Conservation (phyloP, 1,140 invertebrate species). For the Cardiocondyla obscurior region DNA sequence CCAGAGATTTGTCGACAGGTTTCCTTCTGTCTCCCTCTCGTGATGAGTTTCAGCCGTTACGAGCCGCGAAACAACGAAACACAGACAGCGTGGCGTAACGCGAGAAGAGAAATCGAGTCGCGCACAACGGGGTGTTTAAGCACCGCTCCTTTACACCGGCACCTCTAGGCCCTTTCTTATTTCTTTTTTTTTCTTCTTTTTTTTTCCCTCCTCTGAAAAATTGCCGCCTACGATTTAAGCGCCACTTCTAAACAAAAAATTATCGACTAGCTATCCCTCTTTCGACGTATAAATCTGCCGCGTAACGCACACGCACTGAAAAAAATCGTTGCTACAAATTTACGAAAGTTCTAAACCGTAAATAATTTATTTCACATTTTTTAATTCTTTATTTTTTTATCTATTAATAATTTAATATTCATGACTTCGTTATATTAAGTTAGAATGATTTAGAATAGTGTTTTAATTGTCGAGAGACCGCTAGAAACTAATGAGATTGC, state of each 20-base stretch:
- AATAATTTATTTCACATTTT: background rate
- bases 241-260: conserved; percentile 60
- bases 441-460: background rate
- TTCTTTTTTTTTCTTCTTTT: too few relatives aligned
- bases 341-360: background rate
- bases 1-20: conserved; percentile 36
- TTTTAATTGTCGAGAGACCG: background rate
- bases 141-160: background rate
- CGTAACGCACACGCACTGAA: background rate
- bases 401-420: too few relatives aligned
- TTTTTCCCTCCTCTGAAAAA: background rate
- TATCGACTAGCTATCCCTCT: conserved; percentile 56
- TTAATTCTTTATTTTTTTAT: too few relatives aligned
- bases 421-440: background rate
- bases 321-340: background rate
- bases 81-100: conserved; percentile 76
- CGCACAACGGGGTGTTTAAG: conserved; percentile 34
- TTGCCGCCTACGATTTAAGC: conserved; percentile 61
- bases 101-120: conserved; percentile 65
- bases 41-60: conserved; percentile 63
- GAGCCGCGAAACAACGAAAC: conserved; percentile 74
- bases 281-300: conserved; percentile 41
- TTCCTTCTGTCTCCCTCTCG: conserved; percentile 15
- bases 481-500: background rate
- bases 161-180: background rate